Base-by-base conservation (phyloP, 2,113 vertebrate species). In the Microcebus jonahi region DNA sequence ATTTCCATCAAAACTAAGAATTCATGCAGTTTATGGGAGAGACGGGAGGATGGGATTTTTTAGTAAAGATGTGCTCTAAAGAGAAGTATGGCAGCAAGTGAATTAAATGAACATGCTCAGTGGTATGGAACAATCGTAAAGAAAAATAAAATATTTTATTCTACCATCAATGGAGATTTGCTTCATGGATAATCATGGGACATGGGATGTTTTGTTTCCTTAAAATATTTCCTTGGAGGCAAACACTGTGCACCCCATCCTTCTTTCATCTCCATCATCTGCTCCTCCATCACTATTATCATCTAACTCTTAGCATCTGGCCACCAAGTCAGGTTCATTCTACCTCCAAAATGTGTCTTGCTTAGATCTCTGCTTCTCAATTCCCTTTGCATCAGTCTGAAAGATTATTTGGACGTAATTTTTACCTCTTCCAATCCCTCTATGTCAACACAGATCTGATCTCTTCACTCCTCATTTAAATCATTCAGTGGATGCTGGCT, bases 1-100 rank as follows among this genome's bases (percentile, higher is more conserved):
- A 96, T 96, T 96, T 95, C 96, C 97, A 98, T 97, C 65, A 65
- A 59, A 96, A 85, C 39, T 42, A 96, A 94, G 87, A 94, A 82
- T 90, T 94, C 29, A 27, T 57, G 67, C 5, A 75, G 36, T 63
- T 93, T 55, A 70, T 21, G 12, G 53, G 61, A 85, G 61, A 85
- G 61, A 84, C 9, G 10, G 59, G 12, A 93, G 67, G 84, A 63
- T 39, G 34, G 45, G 17, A 71, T 79, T 91, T 42, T 95, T 57
- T 45, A 48, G 25, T 17, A 80, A 93, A 87, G 27, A 94, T 10
- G 50, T 8, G 10, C 25, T 85, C 48, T 81, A 73, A 53, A 94
- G 65, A 91, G 63, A 88, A 92, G 17, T 10, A 50, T 12, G 55
- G 68, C 57, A n/a, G 65, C 31, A 71, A 92, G 34, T 93, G 45